A percentile compares a stretch with the other conserved stretches of the same genome.
Evolutionary conservation across 53 echinoderm and acorn worm genomes (phyloP).

Genomic region (Hippasteria phrygiana): DNA sequence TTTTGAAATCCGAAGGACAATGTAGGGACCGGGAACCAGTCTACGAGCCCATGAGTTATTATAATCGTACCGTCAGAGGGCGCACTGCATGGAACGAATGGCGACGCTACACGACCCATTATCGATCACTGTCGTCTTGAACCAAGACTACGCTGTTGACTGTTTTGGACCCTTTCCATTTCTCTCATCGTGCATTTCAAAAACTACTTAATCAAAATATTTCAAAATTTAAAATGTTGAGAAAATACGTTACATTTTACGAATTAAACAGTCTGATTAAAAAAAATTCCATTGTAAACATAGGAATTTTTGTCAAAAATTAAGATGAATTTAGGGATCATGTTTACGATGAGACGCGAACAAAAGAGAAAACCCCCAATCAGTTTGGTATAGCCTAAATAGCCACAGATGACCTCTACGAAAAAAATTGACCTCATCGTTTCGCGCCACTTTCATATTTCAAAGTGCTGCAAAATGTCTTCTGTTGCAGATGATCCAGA

Average conservation of each 20-base stretch:
- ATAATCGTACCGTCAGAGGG: too few relatives aligned
- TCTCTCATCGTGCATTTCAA: not conserved
- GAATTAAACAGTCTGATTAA: not conserved
- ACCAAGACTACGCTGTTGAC: not conserved
- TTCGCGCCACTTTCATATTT: conserved; percentile 63
- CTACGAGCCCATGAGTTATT: too few relatives aligned
- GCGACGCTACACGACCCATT: too few relatives aligned
- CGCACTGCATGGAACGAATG: too few relatives aligned
- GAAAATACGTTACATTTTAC: not conserved
- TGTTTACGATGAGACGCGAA: too few relatives aligned
- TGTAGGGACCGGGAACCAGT: too few relatives aligned
- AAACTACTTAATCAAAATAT: not conserved
- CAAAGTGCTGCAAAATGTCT: conserved; percentile 52
- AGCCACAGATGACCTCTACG: not conserved
- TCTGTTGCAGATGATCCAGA: conserved; percentile 67
- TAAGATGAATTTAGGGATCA: too few relatives aligned
- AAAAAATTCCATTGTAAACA: too few relatives aligned
- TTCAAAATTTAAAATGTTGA: not conserved
- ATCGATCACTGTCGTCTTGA: not conserved
- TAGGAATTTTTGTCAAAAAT: too few relatives aligned
- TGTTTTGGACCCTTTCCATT: not conserved
- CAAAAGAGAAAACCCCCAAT: not conserved
- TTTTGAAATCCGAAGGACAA: too few relatives aligned
- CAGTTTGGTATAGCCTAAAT: not conserved
- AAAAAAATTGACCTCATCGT: conserved; percentile 20